Evolutionary conservation across 2,113 vertebrate genomes (phyloP).

Genomic region (Marcusenius ussheri): DNA sequence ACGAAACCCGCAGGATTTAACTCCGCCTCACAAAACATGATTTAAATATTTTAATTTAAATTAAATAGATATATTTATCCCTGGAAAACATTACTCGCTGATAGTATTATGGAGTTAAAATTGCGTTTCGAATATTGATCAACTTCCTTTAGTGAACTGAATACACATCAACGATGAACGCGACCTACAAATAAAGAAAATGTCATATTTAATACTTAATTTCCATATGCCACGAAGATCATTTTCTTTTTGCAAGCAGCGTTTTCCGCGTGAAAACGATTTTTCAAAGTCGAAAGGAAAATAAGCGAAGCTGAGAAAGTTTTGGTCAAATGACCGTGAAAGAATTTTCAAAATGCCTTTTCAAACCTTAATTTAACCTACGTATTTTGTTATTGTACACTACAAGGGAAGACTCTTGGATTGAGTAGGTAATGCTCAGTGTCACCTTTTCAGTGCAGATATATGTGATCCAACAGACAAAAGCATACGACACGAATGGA

Average conservation of each 20-base stretch:
- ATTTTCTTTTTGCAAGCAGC: not conserved
- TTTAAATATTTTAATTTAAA: not conserved
- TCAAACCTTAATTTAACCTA: not conserved
- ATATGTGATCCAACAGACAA: not conserved
- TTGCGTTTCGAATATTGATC: not conserved
- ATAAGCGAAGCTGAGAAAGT: not conserved
- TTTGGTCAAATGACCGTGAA: not conserved
- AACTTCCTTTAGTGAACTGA: not conserved
- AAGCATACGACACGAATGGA: not conserved
- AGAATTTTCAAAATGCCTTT: not conserved
- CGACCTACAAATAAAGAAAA: not conserved
- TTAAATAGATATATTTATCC: not conserved
- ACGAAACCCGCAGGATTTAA: not conserved
- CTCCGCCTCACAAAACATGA: not conserved
- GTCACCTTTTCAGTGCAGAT: not conserved
- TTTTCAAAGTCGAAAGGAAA: not conserved
- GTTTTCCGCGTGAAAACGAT: not conserved
- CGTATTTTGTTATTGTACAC: not conserved
- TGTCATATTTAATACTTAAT: not conserved
- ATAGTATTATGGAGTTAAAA: not conserved
- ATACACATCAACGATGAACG: not conserved
- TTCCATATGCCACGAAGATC: not conserved
- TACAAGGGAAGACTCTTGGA: not conserved
- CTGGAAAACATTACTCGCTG: not conserved
- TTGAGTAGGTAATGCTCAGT: not conserved